These are phyloP conservation scores for Bruchidius siliquastri DNA, from an alignment of 2,888 invertebrate species.

Conservation along the genomic window DNA sequence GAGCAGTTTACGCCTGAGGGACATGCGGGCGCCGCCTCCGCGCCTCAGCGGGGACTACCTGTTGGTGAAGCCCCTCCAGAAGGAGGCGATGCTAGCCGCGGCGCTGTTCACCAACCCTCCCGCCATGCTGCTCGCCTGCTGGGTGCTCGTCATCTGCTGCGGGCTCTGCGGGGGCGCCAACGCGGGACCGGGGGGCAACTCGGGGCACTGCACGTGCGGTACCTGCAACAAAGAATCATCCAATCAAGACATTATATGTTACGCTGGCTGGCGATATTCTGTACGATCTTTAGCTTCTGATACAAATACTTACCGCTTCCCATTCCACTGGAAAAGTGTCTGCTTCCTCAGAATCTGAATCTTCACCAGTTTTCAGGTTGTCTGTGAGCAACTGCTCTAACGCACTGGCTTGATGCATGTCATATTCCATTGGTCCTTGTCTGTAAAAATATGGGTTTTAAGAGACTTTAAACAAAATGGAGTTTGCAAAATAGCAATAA, in stretches of 20 bases:
- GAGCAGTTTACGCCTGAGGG: neutral
- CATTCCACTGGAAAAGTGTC: conserved; percentile 75
- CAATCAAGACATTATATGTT: too few species aligned
- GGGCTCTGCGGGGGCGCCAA: conserved; percentile 39
- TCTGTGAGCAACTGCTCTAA: conserved; percentile 61
- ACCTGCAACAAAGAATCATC: conserved; percentile 47
- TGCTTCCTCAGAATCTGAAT: conserved; percentile 66
- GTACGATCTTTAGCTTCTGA: too few species aligned
- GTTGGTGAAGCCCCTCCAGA: conserved; percentile 70
- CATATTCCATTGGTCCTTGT: conserved; percentile 59
- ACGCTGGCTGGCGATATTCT: too few species aligned
- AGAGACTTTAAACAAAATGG: neutral
- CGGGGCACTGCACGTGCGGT: conserved; percentile 54
- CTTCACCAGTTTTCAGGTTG: conserved; percentile 60
- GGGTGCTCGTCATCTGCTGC: conserved; percentile 41
- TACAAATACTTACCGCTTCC: conserved; percentile 63
- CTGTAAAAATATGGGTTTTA: conserved; percentile 38
- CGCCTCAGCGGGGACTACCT: conserved; percentile 34
- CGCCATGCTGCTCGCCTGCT: conserved; percentile 55
- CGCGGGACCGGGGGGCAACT: conserved; percentile 41
- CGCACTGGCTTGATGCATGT: conserved; percentile 53
- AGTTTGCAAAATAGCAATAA: too few species aligned
- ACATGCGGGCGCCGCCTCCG: neutral
- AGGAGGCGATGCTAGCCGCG: conserved; percentile 75
- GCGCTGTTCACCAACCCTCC: conserved; percentile 76